Conservation (phyloP, 2,113 vertebrate genomes). For the Lycaon pictus region DNA sequence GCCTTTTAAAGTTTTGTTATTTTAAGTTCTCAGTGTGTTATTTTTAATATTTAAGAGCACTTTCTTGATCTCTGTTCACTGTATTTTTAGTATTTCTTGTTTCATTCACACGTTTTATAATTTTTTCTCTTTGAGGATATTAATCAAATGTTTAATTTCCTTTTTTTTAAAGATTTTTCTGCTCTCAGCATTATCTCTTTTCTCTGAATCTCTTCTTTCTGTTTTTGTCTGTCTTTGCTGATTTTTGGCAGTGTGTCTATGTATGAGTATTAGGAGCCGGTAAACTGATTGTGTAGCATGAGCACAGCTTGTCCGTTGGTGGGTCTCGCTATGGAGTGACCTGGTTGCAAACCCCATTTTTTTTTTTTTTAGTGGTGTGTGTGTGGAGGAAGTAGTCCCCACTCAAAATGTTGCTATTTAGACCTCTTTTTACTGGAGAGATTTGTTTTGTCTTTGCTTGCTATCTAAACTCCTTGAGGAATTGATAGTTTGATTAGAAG, state of each 20-base stretch:
- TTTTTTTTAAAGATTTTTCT: slow-evolving; percentile 21
- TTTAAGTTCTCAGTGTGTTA: background rate
- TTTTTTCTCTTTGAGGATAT: background rate
- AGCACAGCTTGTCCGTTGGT: background rate
- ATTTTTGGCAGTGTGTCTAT: background rate
- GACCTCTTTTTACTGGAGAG: background rate
- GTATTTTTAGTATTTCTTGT: background rate
- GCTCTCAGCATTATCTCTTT: background rate
- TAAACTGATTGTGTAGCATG: background rate
- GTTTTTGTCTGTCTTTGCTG: background rate
- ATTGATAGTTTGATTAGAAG: background rate
- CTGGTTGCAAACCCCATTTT: background rate
- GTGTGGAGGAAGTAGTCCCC: background rate
- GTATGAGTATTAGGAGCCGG: background rate
- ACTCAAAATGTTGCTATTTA: background rate
- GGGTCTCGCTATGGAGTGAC: background rate
- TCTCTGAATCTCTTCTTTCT: background rate
- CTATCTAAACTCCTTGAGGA: background rate
- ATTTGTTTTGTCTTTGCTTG: background rate
- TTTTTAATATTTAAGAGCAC: background rate
- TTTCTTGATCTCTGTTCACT: background rate
- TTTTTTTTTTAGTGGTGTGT: background rate
- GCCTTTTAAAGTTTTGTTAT: background rate
- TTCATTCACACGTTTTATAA: background rate
- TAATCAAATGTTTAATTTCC: background rate